phyloP scores from a whole-genome alignment of 1,140 invertebrate species.

The Caenorhabditis brenneri region DNA sequence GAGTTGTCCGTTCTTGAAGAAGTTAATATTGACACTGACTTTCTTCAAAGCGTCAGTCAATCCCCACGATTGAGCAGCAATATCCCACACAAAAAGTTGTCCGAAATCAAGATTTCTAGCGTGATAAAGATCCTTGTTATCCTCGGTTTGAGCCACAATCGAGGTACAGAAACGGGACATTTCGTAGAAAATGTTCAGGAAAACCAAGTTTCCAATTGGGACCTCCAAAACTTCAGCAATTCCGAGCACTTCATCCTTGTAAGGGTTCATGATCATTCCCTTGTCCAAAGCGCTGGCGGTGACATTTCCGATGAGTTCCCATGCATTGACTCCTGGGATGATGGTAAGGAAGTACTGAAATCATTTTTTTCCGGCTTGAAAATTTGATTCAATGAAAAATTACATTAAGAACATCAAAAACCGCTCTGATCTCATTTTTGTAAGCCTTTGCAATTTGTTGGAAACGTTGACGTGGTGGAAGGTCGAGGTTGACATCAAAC shows the following conservation, averaged over 20 bases:
- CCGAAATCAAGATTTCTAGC: constrained; percentile 75
- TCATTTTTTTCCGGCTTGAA: background rate
- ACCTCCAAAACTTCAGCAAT: constrained; percentile 47
- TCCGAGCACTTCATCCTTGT: constrained; percentile 51
- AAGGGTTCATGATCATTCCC: constrained; percentile 51
- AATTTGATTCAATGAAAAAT: background rate
- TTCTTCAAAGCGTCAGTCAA: constrained; percentile 74
- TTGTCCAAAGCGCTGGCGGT: constrained; percentile 31
- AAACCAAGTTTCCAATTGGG: constrained; percentile 72
- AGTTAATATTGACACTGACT: constrained; percentile 74
- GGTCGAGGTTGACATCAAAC: constrained; percentile 48
- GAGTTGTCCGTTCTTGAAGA: constrained; percentile 71
- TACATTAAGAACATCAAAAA: constrained; percentile 48
- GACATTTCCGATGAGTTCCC: constrained; percentile 48
- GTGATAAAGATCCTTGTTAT: constrained; percentile 50
- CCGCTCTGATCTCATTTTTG: constrained; percentile 39
- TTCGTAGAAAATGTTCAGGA: constrained; percentile 77
- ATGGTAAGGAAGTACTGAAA: constrained; percentile 47
- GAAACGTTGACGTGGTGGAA: constrained; percentile 41
- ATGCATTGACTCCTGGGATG: constrained; percentile 41
- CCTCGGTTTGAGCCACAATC: constrained; percentile 73
- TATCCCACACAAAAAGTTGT: constrained; percentile 73
- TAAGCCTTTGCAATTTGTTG: constrained; percentile 38
- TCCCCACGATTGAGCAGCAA: constrained; percentile 72
- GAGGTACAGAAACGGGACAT: constrained; percentile 76